Percentiles rank a stretch among this genome's conserved stretches.
Conservation (phyloP, 2,797 vertebrate genomes). For the Notoglanidium macrostoma region DNA sequence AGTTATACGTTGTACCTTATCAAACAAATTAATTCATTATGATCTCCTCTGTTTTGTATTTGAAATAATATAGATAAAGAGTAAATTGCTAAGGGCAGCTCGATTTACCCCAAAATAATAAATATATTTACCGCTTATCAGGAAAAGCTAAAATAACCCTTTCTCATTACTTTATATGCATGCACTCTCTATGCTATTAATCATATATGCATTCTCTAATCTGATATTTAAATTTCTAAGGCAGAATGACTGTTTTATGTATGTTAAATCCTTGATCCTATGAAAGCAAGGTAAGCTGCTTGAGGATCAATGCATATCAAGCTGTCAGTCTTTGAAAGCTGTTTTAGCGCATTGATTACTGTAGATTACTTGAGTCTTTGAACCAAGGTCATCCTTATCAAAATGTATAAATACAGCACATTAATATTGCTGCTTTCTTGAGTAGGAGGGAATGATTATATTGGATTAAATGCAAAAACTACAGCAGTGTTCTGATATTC, state of each 20-base stretch:
- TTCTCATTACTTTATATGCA: not conserved
- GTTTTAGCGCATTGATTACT: slow-evolving; percentile 46
- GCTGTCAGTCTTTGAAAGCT: slow-evolving; percentile 48
- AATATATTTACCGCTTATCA: not conserved
- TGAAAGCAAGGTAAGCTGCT: slow-evolving; percentile 30
- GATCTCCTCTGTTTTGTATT: not conserved
- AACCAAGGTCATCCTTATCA: slow-evolving; percentile 35
- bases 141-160: not conserved
- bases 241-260: not conserved
- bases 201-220: not conserved
- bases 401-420: slow-evolving; percentile 23
- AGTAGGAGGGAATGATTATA: not conserved
- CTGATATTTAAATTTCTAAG: slow-evolving; percentile 8
- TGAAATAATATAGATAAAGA: slow-evolving; percentile 20
- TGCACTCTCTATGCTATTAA: not conserved
- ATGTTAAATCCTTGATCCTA: slow-evolving; percentile 30
- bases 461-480: not conserved
- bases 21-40: not conserved
- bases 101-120: not conserved
- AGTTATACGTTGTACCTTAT: not conserved
- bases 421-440: slow-evolving; percentile 13
- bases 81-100: not conserved
- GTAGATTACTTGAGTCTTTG: not conserved
- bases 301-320: slow-evolving; percentile 37
- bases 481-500: slow-evolving; percentile 18